phyloP scores from a whole-genome alignment of 2,888 invertebrate species.

The Lottia gigantea region DNA sequence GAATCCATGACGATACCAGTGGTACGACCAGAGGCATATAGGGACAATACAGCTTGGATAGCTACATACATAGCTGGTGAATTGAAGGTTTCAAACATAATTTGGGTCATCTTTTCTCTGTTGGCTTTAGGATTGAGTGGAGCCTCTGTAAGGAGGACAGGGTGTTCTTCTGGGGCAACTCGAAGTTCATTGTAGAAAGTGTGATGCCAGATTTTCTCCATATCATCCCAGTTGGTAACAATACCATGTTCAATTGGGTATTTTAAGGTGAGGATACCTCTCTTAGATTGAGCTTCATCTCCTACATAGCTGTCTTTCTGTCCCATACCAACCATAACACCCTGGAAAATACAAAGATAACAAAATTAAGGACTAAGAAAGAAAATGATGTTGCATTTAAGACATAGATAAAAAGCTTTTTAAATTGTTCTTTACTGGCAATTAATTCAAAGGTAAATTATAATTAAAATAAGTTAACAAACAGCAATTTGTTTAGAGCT shows the following conservation, averaged over 20 bases:
- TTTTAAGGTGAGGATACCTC: slow-evolving; percentile 72
- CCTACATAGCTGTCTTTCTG: slow-evolving; percentile 72
- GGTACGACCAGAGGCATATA: slow-evolving; percentile 92
- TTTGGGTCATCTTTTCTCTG: slow-evolving; percentile 89
- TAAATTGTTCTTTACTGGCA: too few relatives aligned
- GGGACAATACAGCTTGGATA: slow-evolving; percentile 90
- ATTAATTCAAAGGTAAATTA: too few relatives aligned
- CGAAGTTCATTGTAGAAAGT: slow-evolving; percentile 73
- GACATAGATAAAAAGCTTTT: too few relatives aligned
- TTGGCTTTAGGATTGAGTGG: slow-evolving; percentile 94
- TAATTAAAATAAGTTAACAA: too few relatives aligned
- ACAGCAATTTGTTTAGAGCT: too few relatives aligned
- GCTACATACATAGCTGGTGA: slow-evolving; percentile 90
- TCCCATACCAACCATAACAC: slow-evolving; percentile 93
- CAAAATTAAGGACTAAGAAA: too few relatives aligned
- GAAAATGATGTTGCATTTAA: too few relatives aligned
- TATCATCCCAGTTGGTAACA: slow-evolving; percentile 63
- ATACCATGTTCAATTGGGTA: slow-evolving; percentile 65
- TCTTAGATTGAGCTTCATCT: slow-evolving; percentile 78
- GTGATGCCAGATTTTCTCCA: slow-evolving; percentile 65
- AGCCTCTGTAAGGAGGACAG: slow-evolving; percentile 87
- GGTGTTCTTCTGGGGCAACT: slow-evolving; percentile 94
- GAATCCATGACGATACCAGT: slow-evolving; percentile 92
- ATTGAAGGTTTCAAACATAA: slow-evolving; percentile 72
- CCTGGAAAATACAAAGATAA: slow-evolving; percentile 38